These are phyloP conservation scores for Epinephelus fuscoguttatus DNA, from an alignment of 2,113 vertebrate genomes.

Conservation along the genomic window DNA sequence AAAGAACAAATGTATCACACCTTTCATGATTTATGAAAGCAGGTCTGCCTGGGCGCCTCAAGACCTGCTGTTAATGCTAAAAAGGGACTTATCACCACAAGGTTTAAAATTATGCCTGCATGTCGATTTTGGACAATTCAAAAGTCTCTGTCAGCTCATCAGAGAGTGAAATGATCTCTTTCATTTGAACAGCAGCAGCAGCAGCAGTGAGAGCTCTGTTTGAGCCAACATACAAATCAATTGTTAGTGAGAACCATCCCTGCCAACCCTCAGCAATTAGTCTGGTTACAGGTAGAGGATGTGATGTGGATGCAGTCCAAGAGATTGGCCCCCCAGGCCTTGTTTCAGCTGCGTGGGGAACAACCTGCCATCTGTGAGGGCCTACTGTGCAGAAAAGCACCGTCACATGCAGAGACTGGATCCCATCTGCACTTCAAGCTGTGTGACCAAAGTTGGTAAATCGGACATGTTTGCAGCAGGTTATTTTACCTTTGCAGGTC, in stretches of 20 bases:
- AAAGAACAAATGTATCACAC: constrained; percentile 13
- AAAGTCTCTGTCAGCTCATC: constrained; percentile 70
- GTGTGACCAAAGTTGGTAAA: background rate
- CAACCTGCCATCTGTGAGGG: constrained; percentile 19
- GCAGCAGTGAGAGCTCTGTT: constrained; percentile 47
- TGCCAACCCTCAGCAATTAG: constrained; percentile 41
- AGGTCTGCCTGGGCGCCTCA: background rate
- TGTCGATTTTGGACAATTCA: constrained; percentile 70
- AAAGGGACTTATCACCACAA: constrained; percentile 36
- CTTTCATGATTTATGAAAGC: constrained; percentile 17
- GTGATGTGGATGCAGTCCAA: constrained; percentile 11
- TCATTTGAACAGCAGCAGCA: constrained; percentile 70
- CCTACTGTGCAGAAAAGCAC: background rate
- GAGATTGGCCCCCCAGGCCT: background rate
- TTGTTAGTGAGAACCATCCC: constrained; percentile 58
- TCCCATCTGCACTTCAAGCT: constrained; percentile 2
- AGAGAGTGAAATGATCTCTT: constrained; percentile 83
- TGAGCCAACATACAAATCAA: constrained; percentile 67
- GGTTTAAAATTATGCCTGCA: constrained; percentile 52
- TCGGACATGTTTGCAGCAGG: background rate
- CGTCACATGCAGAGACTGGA: background rate
- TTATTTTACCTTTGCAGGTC: background rate
- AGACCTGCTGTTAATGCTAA: constrained; percentile 12
- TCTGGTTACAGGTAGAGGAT: constrained; percentile 28
- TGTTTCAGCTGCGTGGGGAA: background rate